Evolutionary conservation across 1,140 invertebrate species (phyloP).

Genomic region (honey bee (Apis mellifera)): Amel_HAv3.1 CM009941.2:14706501-14707000

Average conservation of each 20-base stretch:
- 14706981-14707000: not conserved
- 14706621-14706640: no score
- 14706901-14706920: constrained; percentile 53
- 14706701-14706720: not conserved
- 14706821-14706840: constrained; percentile 18
- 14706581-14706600: no score
- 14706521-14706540: no score
- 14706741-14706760: no score
- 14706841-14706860: constrained; percentile 7
- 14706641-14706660: no score
- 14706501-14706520: no score
- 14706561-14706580: no score
- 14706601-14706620: no score
- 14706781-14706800: no score
- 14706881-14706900: constrained; percentile 17
- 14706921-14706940: constrained; percentile 56
- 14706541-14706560: no score
- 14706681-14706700: not conserved
- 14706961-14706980: constrained; percentile 49
- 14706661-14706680: no score
- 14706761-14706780: not conserved
- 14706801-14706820: not conserved
- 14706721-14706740: no score
- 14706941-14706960: constrained; percentile 59
- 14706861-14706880: constrained; percentile 2